Evolutionary conservation across 2,888 invertebrate species (phyloP).

Genomic region (Lordiphosa fenestrarum): DNA sequence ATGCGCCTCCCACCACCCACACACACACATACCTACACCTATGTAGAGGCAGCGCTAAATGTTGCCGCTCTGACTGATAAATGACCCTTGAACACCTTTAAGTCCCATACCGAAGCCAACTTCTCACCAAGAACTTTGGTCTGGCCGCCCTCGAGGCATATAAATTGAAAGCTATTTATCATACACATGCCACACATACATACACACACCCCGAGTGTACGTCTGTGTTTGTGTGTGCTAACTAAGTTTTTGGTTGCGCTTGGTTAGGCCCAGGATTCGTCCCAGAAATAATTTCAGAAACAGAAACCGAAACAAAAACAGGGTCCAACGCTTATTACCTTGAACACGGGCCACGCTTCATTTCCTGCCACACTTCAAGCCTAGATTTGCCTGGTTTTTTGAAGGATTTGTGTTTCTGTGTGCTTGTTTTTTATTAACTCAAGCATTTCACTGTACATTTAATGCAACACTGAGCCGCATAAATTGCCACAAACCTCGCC

Average conservation of each 20-base stretch:
- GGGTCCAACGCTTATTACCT: constrained; percentile 55
- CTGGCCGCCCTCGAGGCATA: constrained; percentile 67
- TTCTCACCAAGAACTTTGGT: constrained; percentile 34
- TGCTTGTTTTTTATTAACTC: constrained; percentile 55
- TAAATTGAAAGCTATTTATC: constrained; percentile 78
- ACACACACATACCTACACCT: constrained; percentile 27
- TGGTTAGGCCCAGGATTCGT: constrained; percentile 36
- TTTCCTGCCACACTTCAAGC: constrained; percentile 61
- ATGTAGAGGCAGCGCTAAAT: constrained; percentile 58
- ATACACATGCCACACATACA: constrained; percentile 56
- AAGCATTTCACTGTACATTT: constrained; percentile 72
- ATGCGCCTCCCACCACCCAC: constrained; percentile 3
- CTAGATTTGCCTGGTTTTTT: constrained; percentile 19
- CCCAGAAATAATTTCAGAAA: constrained; percentile 4
- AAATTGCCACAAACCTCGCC: constrained; percentile 51
- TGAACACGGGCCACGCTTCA: constrained; percentile 52
- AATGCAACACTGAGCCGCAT: constrained; percentile 74
- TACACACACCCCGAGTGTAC: constrained; percentile 34
- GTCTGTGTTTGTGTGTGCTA: constrained; percentile 38
- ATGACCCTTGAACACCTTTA: constrained; percentile 77
- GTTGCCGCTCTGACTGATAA: constrained; percentile 76
- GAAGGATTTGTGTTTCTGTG: constrained; percentile 18
- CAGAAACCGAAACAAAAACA: constrained; percentile 2
- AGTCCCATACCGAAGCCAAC: constrained; percentile 27
- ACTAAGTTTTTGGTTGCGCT: constrained; percentile 69